Evolutionary conservation across 2,797 vertebrate genomes (phyloP).

Genomic region (Gambusia yucatana): DNA sequence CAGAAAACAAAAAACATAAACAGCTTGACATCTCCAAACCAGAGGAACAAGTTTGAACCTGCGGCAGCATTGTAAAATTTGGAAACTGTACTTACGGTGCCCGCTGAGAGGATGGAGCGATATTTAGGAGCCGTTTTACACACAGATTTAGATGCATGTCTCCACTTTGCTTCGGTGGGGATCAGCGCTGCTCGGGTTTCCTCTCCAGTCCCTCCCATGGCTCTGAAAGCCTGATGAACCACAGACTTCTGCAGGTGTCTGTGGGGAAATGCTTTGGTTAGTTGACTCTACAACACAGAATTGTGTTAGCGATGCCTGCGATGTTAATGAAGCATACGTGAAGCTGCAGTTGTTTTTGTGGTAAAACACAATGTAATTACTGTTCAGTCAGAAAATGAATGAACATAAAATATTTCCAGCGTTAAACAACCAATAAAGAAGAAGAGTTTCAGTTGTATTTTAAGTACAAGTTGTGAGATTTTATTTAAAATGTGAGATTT

Average conservation of each 20-base stretch:
- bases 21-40: conserved; percentile 51
- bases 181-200: conserved; percentile 46
- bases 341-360: not conserved
- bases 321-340: not conserved
- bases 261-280: conserved; percentile 35
- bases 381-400: not conserved
- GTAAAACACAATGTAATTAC: not conserved
- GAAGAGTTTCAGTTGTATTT: not conserved
- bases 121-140: conserved; percentile 87
- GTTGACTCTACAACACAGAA: not conserved
- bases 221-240: conserved; percentile 55
- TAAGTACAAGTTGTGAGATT: not conserved
- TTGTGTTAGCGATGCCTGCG: not conserved
- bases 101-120: conserved; percentile 84
- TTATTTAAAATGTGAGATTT: not conserved
- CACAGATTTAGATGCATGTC: conserved; percentile 81
- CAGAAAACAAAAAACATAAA: not conserved
- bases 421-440: not conserved
- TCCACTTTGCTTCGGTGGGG: conserved; percentile 77
- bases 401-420: not conserved
- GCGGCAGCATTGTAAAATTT: conserved; percentile 41
- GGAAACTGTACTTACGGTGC: conserved; percentile 88
- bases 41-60: conserved; percentile 45
- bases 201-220: conserved; percentile 42
- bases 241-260: conserved; percentile 72